Percentiles rank a stretch among this genome's conserved stretches.
These are phyloP conservation scores for Eriosoma lanigerum DNA, from an alignment of 1,140 invertebrate genomes.

Conservation along the genomic window DNA sequence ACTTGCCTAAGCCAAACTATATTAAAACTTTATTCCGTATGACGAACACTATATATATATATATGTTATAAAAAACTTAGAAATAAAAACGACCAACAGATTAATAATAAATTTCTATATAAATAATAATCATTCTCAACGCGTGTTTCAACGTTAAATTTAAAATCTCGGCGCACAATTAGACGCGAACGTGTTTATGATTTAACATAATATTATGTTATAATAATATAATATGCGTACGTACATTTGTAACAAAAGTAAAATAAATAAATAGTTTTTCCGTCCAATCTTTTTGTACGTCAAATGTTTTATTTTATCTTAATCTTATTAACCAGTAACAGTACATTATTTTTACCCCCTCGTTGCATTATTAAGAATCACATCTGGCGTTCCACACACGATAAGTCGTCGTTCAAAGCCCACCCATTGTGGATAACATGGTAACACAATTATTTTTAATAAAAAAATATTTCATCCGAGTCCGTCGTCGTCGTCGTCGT, in stretches of 20 bases:
- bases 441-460: background rate
- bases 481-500: too few species aligned
- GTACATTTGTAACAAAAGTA: background rate
- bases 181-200: background rate
- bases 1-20: too few species aligned
- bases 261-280: background rate
- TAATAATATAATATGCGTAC: background rate
- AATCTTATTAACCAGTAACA: background rate
- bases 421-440: background rate
- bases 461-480: too few species aligned
- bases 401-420: background rate
- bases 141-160: background rate
- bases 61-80: background rate
- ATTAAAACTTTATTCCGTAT: too few species aligned
- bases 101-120: background rate
- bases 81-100: background rate
- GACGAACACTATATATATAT: too few species aligned
- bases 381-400: slow-evolving; percentile 5
- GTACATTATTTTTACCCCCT: background rate
- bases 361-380: background rate
- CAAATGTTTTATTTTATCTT: background rate
- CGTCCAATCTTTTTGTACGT: background rate
- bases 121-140: background rate
- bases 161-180: background rate
- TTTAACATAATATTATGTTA: background rate